Percentiles rank a stretch among this genome's conserved stretches.
Conservation (phyloP, 2,797 vertebrate genomes). For the Sphenodon punctatus region DNA sequence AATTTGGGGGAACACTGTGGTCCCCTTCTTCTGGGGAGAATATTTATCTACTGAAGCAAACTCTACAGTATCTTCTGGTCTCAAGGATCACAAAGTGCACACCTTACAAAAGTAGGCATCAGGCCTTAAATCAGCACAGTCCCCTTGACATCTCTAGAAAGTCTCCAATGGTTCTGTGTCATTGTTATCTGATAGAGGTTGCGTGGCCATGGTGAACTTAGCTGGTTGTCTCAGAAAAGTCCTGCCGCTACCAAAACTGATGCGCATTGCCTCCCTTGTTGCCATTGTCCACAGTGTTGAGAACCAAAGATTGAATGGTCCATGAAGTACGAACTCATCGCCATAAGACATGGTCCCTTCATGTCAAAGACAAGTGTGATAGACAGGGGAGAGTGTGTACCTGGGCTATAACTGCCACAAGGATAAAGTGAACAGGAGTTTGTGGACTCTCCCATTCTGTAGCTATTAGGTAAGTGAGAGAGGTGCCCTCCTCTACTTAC, state of each 20-base stretch:
- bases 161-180: no score
- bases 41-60: neutral
- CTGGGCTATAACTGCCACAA: neutral
- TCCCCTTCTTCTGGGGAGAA: neutral
- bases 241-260: neutral
- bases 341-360: accelerated
- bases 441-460: neutral
- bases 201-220: neutral
- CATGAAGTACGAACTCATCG: neutral
- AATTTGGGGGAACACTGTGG: neutral
- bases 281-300: neutral
- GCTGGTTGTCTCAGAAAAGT: neutral
- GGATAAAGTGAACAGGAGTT: neutral
- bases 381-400: accelerated
- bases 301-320: neutral
- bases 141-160: no score
- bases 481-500: accelerated
- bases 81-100: no score
- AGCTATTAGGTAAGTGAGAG: neutral
- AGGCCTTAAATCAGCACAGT: no score
- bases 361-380: neutral
- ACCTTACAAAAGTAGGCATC: no score
- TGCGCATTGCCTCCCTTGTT: neutral
- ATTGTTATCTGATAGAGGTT: no score
- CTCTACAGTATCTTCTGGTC: neutral